These are phyloP conservation scores for Periparus ater DNA, from an alignment of 2,797 vertebrate species.

Conservation along the genomic window DNA sequence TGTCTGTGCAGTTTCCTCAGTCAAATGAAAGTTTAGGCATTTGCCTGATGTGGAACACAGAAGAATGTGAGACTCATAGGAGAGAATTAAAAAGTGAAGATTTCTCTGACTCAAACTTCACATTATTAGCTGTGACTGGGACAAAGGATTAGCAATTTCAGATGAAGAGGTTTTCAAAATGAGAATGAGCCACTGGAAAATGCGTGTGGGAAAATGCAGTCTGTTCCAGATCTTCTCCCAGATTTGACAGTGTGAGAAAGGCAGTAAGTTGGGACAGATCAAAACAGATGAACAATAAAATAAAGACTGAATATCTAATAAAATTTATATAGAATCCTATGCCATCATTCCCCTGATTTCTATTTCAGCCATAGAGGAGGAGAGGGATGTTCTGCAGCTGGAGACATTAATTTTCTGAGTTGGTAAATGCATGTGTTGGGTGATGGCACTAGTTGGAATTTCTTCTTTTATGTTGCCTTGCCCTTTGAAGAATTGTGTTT, in stretches of 20 bases:
- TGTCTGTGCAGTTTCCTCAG: neutral
- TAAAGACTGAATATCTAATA: neutral
- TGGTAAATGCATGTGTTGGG: neutral
- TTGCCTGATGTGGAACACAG: neutral
- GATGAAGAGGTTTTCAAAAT: neutral
- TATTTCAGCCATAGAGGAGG: neutral
- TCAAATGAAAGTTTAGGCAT: neutral
- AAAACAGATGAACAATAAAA: neutral
- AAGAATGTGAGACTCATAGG: neutral
- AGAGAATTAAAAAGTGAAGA: neutral
- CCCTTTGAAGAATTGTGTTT: neutral
- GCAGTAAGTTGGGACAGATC: neutral
- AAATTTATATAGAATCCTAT: neutral
- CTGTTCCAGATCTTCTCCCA: neutral
- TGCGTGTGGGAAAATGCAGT: neutral
- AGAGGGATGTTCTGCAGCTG: neutral
- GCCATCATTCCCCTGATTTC: neutral
- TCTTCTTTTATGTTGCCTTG: neutral
- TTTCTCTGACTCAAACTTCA: neutral
- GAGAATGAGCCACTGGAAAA: neutral
- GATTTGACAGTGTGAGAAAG: neutral
- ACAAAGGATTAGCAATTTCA: neutral
- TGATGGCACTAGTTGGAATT: neutral
- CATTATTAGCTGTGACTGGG: neutral
- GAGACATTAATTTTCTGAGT: neutral